Conservation (phyloP, 1,140 invertebrate genomes). For the Dendroctonus ponderosae region DNA sequence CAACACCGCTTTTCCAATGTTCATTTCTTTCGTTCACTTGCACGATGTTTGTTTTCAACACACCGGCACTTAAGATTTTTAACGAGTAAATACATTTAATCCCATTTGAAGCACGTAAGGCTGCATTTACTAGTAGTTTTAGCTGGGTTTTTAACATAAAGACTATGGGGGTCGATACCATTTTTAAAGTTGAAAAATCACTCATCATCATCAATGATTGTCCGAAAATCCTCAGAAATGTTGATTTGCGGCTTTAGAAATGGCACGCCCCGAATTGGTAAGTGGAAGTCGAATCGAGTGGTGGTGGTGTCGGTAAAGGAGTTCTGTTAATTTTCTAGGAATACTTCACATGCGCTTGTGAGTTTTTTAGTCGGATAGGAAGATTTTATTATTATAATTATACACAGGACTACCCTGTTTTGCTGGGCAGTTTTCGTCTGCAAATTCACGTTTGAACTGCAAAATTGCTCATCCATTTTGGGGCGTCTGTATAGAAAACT, state of each 20-base stretch:
- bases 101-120: conserved; percentile 31
- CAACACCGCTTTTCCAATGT: too few relatives aligned
- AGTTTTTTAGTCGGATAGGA: conserved; percentile 34
- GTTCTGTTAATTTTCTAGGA: conserved; percentile 37
- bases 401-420: neutral
- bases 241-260: neutral
- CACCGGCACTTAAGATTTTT: conserved; percentile 11
- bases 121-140: conserved; percentile 32
- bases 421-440: too few relatives aligned
- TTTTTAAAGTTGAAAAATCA: too few relatives aligned
- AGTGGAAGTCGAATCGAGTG: conserved; percentile 6
- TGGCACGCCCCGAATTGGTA: neutral
- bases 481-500: conserved; percentile 1
- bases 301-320: conserved; percentile 4
- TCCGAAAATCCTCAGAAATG: neutral
- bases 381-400: conserved; percentile 30
- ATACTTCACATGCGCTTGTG: conserved; percentile 34
- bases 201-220: too few relatives aligned
- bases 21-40: conserved; percentile 1
- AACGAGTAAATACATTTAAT: conserved; percentile 23
- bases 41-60: neutral
- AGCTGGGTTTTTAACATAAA: conserved; percentile 24
- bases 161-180: neutral
- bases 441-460: too few relatives aligned
- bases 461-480: too few relatives aligned